phyloP scores from a whole-genome alignment of 2,888 invertebrate species.

The Philopedon plagiatum region DNA sequence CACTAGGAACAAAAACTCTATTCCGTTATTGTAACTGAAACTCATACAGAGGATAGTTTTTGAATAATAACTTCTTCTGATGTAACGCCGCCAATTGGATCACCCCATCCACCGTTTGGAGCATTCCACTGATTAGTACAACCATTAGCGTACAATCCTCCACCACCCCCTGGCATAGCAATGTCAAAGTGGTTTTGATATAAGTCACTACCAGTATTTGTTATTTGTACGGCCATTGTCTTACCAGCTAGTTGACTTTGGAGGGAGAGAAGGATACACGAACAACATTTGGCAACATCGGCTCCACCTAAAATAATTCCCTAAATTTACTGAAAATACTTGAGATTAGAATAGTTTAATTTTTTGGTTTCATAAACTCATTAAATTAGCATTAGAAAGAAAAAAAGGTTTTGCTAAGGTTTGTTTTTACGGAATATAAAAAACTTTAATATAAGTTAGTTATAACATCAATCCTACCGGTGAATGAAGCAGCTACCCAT shows the following conservation, averaged over 20 bases:
- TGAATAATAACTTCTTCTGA: slow-evolving; percentile 19
- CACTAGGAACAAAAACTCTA: too few relatives aligned
- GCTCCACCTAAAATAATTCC: slow-evolving; percentile 38
- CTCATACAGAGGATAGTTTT: too few relatives aligned
- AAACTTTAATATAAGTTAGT: too few relatives aligned
- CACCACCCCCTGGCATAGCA: slow-evolving; percentile 53
- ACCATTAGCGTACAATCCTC: slow-evolving; percentile 46
- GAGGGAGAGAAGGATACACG: slow-evolving; percentile 22
- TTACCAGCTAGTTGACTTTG: slow-evolving; percentile 25
- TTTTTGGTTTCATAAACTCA: too few relatives aligned
- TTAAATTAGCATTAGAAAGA: too few relatives aligned
- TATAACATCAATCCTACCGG: slow-evolving; percentile 14
- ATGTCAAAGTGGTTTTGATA: slow-evolving; percentile 52
- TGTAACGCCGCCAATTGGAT: slow-evolving; percentile 38
- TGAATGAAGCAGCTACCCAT: slow-evolving; percentile 49
- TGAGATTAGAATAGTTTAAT: too few relatives aligned
- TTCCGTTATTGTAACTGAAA: too few relatives aligned
- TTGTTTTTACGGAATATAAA: background rate
- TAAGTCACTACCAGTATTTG: slow-evolving; percentile 44
- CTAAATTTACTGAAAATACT: background rate
- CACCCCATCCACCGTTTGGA: slow-evolving; percentile 44
- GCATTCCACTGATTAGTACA: slow-evolving; percentile 47
- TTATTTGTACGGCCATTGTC: slow-evolving; percentile 33
- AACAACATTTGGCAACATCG: slow-evolving; percentile 48
- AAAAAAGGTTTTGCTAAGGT: too few relatives aligned